These are phyloP conservation scores for Patella pellucida DNA, from an alignment of 2,888 invertebrate species.

Conservation along the genomic window DNA sequence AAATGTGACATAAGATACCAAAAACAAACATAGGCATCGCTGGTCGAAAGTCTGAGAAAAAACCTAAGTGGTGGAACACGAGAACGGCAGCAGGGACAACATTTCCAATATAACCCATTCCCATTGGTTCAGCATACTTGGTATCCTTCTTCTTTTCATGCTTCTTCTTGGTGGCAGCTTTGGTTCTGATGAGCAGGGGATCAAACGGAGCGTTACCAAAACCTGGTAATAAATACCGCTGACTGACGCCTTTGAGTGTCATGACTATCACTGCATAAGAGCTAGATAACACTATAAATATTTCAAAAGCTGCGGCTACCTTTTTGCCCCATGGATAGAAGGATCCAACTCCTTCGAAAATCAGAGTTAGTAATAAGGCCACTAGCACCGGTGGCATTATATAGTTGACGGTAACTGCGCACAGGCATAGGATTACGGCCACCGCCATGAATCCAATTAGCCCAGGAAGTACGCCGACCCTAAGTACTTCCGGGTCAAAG, in stretches of 20 bases:
- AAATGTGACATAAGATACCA: slow-evolving; percentile 40
- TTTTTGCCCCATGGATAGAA: slow-evolving; percentile 46
- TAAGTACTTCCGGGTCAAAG: slow-evolving; percentile 29
- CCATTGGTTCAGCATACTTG: slow-evolving; percentile 54
- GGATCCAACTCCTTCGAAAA: slow-evolving; percentile 49
- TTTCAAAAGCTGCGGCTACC: slow-evolving; percentile 51
- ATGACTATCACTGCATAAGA: slow-evolving; percentile 52
- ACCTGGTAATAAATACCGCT: slow-evolving; percentile 51
- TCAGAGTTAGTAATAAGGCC: slow-evolving; percentile 45
- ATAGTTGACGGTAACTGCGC: slow-evolving; percentile 50
- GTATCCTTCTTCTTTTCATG: slow-evolving; percentile 52
- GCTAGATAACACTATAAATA: slow-evolving; percentile 47
- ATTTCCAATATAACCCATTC: slow-evolving; percentile 53
- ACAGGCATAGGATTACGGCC: slow-evolving; percentile 44
- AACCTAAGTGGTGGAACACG: slow-evolving; percentile 50
- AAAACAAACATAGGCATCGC: slow-evolving; percentile 45
- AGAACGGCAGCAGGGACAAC: slow-evolving; percentile 47
- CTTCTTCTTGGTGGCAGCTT: slow-evolving; percentile 34
- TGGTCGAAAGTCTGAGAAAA: slow-evolving; percentile 45
- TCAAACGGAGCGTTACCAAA: slow-evolving; percentile 53
- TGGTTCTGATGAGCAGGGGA: slow-evolving; percentile 46
- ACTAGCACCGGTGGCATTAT: slow-evolving; percentile 52
- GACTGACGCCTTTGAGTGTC: slow-evolving; percentile 53
- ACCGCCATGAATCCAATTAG: slow-evolving; percentile 48
- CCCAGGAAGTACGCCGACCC: slow-evolving; percentile 40